Evolutionary conservation across 2,888 invertebrate species (phyloP).

Genomic region (Patella depressa): DNA sequence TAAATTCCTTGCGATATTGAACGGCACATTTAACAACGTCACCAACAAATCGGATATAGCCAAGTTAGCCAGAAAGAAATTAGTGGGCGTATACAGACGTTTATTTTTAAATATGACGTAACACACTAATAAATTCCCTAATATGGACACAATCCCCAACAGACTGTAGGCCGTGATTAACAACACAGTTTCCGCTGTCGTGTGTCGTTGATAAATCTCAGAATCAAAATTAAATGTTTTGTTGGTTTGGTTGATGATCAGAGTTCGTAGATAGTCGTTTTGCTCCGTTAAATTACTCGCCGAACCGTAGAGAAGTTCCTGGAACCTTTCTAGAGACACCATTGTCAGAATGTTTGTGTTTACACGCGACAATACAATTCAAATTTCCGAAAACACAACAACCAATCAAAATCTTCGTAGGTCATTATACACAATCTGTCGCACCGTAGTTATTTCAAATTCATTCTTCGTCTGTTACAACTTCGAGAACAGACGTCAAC

Average conservation of each 20-base stretch:
- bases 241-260: neutral
- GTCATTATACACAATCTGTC: no score
- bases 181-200: slow-evolving; percentile 26
- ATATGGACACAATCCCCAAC: slow-evolving; percentile 54
- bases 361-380: no score
- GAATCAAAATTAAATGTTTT: slow-evolving; percentile 1
- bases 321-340: neutral
- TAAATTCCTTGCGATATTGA: slow-evolving; percentile 70
- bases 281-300: neutral
- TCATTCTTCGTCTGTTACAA: no score
- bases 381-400: no score
- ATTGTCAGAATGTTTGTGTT: neutral
- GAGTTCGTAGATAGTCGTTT: neutral
- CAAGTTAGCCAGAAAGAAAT: slow-evolving; percentile 66
- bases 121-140: slow-evolving; percentile 64
- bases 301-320: neutral
- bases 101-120: slow-evolving; percentile 62
- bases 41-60: slow-evolving; percentile 63
- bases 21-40: slow-evolving; percentile 71
- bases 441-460: no score
- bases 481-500: no score
- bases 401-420: no score
- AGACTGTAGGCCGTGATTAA: slow-evolving; percentile 52
- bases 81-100: slow-evolving; percentile 66
- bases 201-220: neutral